Evolutionary conservation across 2,888 invertebrate species (phyloP), one percentile per base, ranked within the genome.

Genomic region (Salticus scenicus): DNA sequence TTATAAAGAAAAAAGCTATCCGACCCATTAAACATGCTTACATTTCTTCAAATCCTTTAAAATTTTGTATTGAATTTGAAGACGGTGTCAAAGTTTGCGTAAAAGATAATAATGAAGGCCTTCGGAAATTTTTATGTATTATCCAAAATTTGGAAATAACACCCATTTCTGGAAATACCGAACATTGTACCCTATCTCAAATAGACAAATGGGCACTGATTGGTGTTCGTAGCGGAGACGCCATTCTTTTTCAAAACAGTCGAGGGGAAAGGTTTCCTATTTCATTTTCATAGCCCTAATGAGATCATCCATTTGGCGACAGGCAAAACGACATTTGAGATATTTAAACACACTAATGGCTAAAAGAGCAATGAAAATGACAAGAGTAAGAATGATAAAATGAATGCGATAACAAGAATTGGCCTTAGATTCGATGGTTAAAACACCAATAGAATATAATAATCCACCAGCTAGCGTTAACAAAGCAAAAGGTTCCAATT

Each of bases 291-390:
- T 63, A 64, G 63, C 20, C 0, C 30, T 28, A 7, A 71, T 20
- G 14, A 71, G 30, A 20, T 78, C 71, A n/a, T 78, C 71, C 63
- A 78, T 78, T 24, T 63, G 41, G 57, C 64, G 70, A 24, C 64
- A 78, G 2, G 63, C n/a, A 20, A 63, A 78, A 1, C 64, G 70
- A 31, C 63, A 71, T 71, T 78, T 78, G 0, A 78, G 17, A 24
- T 78, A 78, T 64, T 78, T 78, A 20, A 71, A 78, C 0, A 63
- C 5, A 0, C 63, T 30, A 10, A 78, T 71, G 42, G 63, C 28
- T 10, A 64, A 7, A 0, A 78, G 42, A 0, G 64, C 70, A 4
- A 42, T 0, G 20, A 78, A 71, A n/a, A 78, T 64, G 14, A 78
- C 71, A 0, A 78, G 20, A 2, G 78, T 78, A 27, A 78, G 30